Base-by-base conservation (phyloP, 2,888 invertebrate species). In the Ichneumoninae sp. region DNA sequence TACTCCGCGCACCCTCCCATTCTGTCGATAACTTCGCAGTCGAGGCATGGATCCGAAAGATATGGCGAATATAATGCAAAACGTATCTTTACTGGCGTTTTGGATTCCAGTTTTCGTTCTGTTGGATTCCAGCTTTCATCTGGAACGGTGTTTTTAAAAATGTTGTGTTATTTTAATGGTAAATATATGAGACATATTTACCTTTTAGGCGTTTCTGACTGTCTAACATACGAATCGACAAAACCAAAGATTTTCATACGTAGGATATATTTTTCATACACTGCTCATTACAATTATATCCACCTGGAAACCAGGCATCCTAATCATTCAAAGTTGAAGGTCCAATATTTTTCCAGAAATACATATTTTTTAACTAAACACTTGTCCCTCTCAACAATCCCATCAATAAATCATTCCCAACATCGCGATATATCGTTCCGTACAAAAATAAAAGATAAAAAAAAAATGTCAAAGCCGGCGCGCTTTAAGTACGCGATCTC, bases 401-500 rank as follows among this genome's bases (percentile, higher is more conserved):
- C 26, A 57, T 26, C 22, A 57, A 22, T 13, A 57, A 26, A 26
- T 3, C 26, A 57, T 57, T 57, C 13, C 10, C 22, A 26, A 26
- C 26, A 26, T 57, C 57, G 13, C 26, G 22, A 57, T 22, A 22
- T 57, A 10, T 57, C 57, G 22, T 57, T 57, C 10, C 10, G 26
- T 54, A 19, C 54, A 57, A 57, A 52, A 57, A 52, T 52, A 60
- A 57, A 50, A 50, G 50, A 60, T 26, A 33, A 52, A 36, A 73
- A 19, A 16, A 33, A 8, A 36, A 65, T n/a, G 26, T 44, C 50
- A 77, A 69, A 47, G 44, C 16, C n/a, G 70, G 65, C 63, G 66
- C 36, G 52, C 33, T 33, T 22, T 60, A 50, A 60, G 52, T 66
- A 50, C 26, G 40, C 54, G 66, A 66, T 66, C 50, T 40, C 33